Evolutionary conservation across 2,113 vertebrate genomes (phyloP), one percentile per base, ranked within the genome.

Genomic region (Triplophysa tibetana): DNA sequence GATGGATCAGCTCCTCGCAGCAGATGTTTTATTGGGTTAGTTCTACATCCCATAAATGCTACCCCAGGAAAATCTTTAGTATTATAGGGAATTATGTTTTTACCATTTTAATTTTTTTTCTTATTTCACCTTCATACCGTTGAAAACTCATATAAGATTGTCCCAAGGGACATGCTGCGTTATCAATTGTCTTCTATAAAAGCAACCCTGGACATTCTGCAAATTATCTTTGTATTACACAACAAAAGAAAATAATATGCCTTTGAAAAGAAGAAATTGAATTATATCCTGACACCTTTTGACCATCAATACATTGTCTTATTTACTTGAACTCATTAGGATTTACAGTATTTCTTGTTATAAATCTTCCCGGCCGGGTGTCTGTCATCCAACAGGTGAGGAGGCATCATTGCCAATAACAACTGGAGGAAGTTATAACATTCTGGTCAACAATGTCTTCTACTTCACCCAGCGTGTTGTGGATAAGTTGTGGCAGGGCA

Each of bases 401-500:
- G 98, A 99, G 23, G 96, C 96, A 1, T 98, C 97, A 52, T 91
- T 99, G 84, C 96, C 98, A 12, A 95, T 99, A 83, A 96, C 96
- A 0, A 96, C 92, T 29, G 96, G 97, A 48, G 98, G 98, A 84
- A 99, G 94, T 82, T 98, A 98, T 86, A 96, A 98, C 88, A 93
- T 96, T 41, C 91, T 99, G 93, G 98, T 99, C 86, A 96, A 96
- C 93, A 99, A 99, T 2, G 97, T 98, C 64, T 98, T 99, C 91
- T 99, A 98, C 91, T 98, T 99, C 89, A 96, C 94, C 11, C 98
- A 99, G 84, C 93, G 98, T 52, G 95, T 99, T 84, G 98, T 99
- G 89, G 98, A 99, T 92, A 99, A 99, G 87, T 95, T 99, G 85
- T 99, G 98, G 98, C 98, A 99, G 93, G 96, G 98, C 82, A 98